Percentiles rank a stretch among this genome's conserved stretches.
Evolutionary conservation across 2,888 invertebrate genomes (phyloP).

Genomic region (Eupithecia dodoneata): DNA sequence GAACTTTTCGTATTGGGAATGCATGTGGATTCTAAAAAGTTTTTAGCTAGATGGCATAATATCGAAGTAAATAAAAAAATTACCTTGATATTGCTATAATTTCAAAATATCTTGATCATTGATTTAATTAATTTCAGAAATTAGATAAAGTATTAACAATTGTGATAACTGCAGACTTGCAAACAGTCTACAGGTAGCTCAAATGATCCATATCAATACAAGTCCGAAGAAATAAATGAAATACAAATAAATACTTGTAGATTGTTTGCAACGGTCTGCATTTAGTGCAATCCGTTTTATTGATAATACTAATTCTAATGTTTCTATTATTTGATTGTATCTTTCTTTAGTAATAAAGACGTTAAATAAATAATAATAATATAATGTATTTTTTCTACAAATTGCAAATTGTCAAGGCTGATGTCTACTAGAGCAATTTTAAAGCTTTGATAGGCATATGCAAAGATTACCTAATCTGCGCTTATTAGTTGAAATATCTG

Average conservation of each 20-base stretch:
- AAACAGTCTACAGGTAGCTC: too few relatives aligned
- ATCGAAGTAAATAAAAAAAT: background rate
- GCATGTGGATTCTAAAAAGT: background rate
- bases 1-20: background rate
- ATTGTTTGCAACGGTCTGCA: too few relatives aligned
- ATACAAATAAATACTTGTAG: too few relatives aligned
- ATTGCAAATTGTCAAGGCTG: background rate
- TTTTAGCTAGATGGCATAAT: background rate
- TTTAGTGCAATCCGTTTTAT: too few relatives aligned
- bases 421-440: slow-evolving; percentile 1
- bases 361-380: too few relatives aligned
- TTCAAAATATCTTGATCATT: background rate
- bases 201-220: too few relatives aligned
- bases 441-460: slow-evolving; percentile 6
- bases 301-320: too few relatives aligned
- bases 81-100: background rate
- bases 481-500: slow-evolving; percentile 19
- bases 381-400: background rate
- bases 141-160: too few relatives aligned
- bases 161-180: too few relatives aligned
- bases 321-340: too few relatives aligned
- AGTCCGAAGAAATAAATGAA: too few relatives aligned
- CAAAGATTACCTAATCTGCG: background rate
- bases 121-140: background rate
- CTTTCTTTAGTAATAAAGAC: too few relatives aligned